Base-by-base conservation (phyloP, 2,113 vertebrate genomes). In the Murina feae region DNA sequence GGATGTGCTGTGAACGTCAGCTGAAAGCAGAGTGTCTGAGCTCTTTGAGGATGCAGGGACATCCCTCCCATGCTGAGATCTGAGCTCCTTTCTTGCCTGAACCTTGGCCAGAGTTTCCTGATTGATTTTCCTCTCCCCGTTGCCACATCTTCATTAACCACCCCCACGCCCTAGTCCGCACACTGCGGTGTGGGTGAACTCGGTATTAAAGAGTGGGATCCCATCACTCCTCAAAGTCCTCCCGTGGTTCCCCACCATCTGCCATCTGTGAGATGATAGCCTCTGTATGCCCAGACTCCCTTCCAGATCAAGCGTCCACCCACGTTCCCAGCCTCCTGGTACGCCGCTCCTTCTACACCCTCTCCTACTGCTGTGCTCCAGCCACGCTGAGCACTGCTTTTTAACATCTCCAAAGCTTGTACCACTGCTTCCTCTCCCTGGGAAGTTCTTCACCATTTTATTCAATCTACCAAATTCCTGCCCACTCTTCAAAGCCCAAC, bases 401-500 rank as follows among this genome's bases (percentile, higher is more conserved):
- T 68, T 16, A 32, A 17, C 17, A 16, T 71, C 2, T n/a, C 53
- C 3, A 12, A 2, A 55, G 39, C 32, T 74, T 82, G n/a, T 30
- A 30, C 35, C 58, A 28, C n/a, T 37, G 0, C 69, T 90, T 63
- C 51, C 8, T 68, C 68, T 60, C 14, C 47, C 16, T 49, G 44
- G 21, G n/a, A 69, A 49, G 1, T 35, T 93, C 42, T 69, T 53
- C 14, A 53, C 25, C 18, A 12, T 20, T 88, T 74, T 80, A 35
- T 49, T 49, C 72, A 65, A 1, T 3, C 55, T 82, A 16, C 58
- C 39, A 37, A 16, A n/a, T 37, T 69, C 44, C 42, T n/a, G 18
- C 9, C 53, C 28, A 16, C 69, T 87, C 65, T 81, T 89, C 37
- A 91, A 72, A 95, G 69, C 35, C 37, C 42, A 84, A 18, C 30